Evolutionary conservation across 2,888 invertebrate genomes (phyloP).

Genomic region (Lysandra coridon): DNA sequence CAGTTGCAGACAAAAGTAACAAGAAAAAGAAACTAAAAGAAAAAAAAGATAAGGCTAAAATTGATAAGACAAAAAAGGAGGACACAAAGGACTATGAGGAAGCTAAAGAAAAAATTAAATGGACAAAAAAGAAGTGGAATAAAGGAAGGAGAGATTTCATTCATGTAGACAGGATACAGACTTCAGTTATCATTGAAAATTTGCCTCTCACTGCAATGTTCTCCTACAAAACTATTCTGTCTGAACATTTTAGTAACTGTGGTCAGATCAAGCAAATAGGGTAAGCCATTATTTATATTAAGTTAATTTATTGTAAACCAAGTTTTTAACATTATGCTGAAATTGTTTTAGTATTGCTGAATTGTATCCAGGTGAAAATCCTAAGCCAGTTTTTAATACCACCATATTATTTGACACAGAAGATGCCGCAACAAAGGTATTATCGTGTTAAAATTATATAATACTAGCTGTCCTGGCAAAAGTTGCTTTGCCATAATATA

Average conservation of each 20-base stretch:
- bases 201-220: conserved; percentile 59
- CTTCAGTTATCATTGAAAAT: conserved; percentile 61
- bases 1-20: conserved; percentile 62
- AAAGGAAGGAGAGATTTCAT: conserved; percentile 57
- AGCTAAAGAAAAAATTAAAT: conserved; percentile 59
- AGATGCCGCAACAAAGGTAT: conserved; percentile 58
- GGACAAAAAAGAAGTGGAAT: conserved; percentile 69
- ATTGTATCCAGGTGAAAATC: conserved; percentile 57
- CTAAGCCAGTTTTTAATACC: conserved; percentile 63
- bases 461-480: no score
- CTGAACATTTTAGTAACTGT: conserved; percentile 60
- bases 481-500: no score
- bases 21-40: conserved; percentile 54
- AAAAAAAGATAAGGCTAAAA: conserved; percentile 46
- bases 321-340: not conserved
- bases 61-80: conserved; percentile 37
- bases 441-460: not conserved
- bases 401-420: conserved; percentile 59
- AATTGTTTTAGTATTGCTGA: conserved; percentile 59
- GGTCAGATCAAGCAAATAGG: conserved; percentile 63
- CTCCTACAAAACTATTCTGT: conserved; percentile 56
- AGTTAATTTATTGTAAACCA: not conserved
- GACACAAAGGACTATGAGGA: conserved; percentile 50
- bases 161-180: conserved; percentile 44
- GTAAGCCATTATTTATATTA: conserved; percentile 47